Evolutionary conservation across 2,888 invertebrate genomes (phyloP), one percentile per base, ranked within the genome.

Genomic region (Orchestes rusci): DNA sequence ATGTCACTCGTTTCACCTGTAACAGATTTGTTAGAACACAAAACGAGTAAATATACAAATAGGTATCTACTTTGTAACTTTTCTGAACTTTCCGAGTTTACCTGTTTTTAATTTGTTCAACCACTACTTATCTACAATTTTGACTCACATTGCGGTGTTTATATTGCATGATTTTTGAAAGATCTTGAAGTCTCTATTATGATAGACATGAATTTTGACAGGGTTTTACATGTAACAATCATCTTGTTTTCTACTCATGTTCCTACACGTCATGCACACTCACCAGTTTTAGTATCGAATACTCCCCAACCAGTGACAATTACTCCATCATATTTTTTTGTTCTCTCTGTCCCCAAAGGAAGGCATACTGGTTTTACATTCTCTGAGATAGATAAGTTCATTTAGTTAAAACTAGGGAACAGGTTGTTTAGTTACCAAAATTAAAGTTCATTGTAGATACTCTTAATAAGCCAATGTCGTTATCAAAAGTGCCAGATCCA

Each of bases 231-330:
- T n/a, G n/a, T n/a, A n/a, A n/a, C n/a, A n/a, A n/a, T n/a, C n/a
- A n/a, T n/a, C n/a, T n/a, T n/a, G n/a, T n/a, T n/a, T n/a, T n/a
- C n/a, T n/a, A n/a, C n/a, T n/a, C n/a, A n/a, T n/a, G n/a, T n/a
- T n/a, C n/a, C n/a, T n/a, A n/a, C n/a, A n/a, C n/a, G n/a, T n/a
- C n/a, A n/a, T n/a, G n/a, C n/a, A n/a, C n/a, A 29, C 29, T 28
- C 40, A 48, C 49, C 45, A 16, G 45, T 45, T 73, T 79, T 74
- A 40, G 64, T 65, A 63, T 80, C 77, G 29, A 79, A 81, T 55
- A 76, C 73, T 18, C 86, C 86, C 85, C 86, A 87, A 1, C 86
- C 87, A 3, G 84, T 80, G 1, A 82, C 82, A 37, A 76, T 72
- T 53, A 76, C 75, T 3, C 72, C 71, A 5, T 69, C 68, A 34